These are phyloP conservation scores for Cydia strobilella DNA, from an alignment of 1,140 invertebrate species.

Conservation along the genomic window DNA sequence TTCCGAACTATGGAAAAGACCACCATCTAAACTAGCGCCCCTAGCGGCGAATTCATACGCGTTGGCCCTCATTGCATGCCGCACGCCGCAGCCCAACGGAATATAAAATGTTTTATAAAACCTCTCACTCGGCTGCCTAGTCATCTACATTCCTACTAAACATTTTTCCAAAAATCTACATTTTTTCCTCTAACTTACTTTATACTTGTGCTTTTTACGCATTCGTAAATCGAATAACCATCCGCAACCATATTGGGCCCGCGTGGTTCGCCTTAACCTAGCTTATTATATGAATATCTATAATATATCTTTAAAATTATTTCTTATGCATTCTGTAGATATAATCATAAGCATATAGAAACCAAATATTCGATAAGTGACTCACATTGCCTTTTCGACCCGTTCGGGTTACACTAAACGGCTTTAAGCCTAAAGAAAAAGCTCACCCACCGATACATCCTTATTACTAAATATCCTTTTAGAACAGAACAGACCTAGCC, in stretches of 20 bases:
- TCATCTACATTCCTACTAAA: conserved; percentile 68
- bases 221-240: conserved; percentile 47
- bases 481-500: too few relatives aligned
- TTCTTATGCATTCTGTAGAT: conserved; percentile 57
- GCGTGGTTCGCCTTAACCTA: conserved; percentile 57
- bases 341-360: conserved; percentile 66
- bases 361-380: conserved; percentile 63
- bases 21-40: too few relatives aligned
- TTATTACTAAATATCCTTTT: too few relatives aligned
- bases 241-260: conserved; percentile 64
- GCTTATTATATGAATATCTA: conserved; percentile 36
- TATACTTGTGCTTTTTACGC: conserved; percentile 66
- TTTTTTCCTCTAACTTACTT: conserved; percentile 68
- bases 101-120: conserved; percentile 71
- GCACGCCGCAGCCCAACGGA: conserved; percentile 53
- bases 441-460: not conserved
- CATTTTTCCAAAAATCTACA: conserved; percentile 77
- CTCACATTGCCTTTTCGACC: conserved; percentile 59
- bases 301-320: conserved; percentile 68
- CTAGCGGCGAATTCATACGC: too few relatives aligned
- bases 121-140: conserved; percentile 63
- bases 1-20: too few relatives aligned
- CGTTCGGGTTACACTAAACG: not conserved
- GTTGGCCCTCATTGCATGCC: too few relatives aligned
- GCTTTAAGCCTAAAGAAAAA: not conserved